Evolutionary conservation across 2,113 vertebrate species (phyloP).

Genomic region (Apaloderma vittatum): DNA sequence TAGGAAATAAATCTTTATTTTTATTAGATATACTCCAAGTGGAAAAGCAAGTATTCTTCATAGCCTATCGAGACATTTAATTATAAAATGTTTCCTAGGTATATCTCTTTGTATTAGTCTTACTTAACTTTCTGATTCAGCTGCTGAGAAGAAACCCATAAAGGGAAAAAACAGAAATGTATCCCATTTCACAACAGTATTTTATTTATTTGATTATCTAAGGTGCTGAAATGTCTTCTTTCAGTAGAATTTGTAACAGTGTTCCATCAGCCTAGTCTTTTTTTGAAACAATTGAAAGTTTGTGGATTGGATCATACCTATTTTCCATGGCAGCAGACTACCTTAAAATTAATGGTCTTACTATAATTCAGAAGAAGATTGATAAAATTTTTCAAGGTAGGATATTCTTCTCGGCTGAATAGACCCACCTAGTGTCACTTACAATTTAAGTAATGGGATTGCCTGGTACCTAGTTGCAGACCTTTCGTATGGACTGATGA

Average conservation of each 20-base stretch:
- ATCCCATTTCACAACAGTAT: neutral
- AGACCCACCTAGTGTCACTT: neutral
- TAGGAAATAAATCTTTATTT: neutral
- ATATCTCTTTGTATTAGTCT: neutral
- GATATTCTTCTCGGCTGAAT: neutral
- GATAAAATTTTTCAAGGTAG: neutral
- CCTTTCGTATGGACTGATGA: neutral
- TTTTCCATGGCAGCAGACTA: neutral
- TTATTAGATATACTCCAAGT: neutral
- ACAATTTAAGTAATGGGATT: conserved; percentile 23
- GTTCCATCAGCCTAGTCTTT: neutral
- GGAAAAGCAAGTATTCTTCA: neutral
- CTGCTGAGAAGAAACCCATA: neutral
- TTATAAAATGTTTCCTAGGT: neutral
- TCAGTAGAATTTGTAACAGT: neutral
- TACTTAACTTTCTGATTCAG: neutral
- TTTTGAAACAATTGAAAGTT: neutral
- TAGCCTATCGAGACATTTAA: neutral
- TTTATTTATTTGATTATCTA: neutral
- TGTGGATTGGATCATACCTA: neutral
- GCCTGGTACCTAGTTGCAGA: neutral
- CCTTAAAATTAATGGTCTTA: neutral
- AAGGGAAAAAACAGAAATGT: neutral
- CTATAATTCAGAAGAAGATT: neutral
- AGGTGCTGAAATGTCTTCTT: neutral